These are phyloP conservation scores for Heliconius hortense DNA, from an alignment of 2,888 invertebrate species.

Conservation along the genomic window DNA sequence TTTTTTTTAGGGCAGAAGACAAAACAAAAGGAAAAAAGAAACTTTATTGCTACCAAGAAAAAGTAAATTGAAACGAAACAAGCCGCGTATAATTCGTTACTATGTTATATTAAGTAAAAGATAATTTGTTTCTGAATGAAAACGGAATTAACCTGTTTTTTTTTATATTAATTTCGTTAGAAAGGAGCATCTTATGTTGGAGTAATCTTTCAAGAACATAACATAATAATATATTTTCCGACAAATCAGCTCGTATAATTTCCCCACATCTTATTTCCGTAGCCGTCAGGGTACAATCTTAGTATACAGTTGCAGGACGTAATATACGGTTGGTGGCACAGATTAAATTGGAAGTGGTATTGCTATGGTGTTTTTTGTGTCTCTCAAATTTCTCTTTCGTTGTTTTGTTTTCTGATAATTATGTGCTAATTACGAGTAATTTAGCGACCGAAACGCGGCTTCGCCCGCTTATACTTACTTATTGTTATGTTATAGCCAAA, in stretches of 20 bases:
- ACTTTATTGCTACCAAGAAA: slow-evolving; percentile 8
- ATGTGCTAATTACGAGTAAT: too few relatives aligned
- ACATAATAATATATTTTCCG: slow-evolving; percentile 17
- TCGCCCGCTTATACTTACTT: too few relatives aligned
- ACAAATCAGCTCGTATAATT: slow-evolving; percentile 28
- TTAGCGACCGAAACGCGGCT: too few relatives aligned
- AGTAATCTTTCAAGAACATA: neutral
- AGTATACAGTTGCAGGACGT: slow-evolving; percentile 21
- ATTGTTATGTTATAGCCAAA: too few relatives aligned
- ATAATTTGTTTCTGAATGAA: neutral
- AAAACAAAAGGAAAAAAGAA: neutral
- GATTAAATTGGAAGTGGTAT: slow-evolving; percentile 6
- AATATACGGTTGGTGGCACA: neutral
- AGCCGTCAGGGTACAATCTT: slow-evolving; percentile 28
- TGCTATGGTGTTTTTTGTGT: neutral
- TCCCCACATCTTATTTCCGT: slow-evolving; percentile 30
- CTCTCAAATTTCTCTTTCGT: neutral
- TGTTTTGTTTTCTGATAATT: too few relatives aligned
- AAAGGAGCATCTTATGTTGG: neutral
- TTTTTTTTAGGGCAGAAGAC: neutral
- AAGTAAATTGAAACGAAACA: slow-evolving; percentile 9
- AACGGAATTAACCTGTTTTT: slow-evolving; percentile 10
- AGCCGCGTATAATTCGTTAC: slow-evolving; percentile 1
- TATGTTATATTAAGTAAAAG: slow-evolving; percentile 6
- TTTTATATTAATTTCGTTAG: neutral